Conservation (phyloP, 2,797 vertebrate genomes). For the Anguilla anguilla region DNA sequence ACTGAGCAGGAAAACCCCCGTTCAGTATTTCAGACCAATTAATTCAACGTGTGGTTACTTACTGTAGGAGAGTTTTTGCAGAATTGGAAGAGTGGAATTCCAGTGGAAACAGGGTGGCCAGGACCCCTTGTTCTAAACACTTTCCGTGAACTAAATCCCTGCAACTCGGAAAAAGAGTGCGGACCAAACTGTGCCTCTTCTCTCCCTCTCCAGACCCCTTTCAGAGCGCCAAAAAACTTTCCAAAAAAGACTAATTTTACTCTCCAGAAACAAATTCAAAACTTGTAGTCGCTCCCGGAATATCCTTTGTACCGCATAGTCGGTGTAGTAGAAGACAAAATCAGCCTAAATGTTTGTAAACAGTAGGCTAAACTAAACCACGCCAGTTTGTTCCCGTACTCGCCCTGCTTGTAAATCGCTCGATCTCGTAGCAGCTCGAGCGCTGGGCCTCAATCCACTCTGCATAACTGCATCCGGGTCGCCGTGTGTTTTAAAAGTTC, state of each 20-base stretch:
- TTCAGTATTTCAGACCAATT: neutral
- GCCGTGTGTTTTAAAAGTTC: neutral
- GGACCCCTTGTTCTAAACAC: constrained; percentile 11
- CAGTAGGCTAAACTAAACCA: constrained; percentile 16
- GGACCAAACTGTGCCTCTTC: constrained; percentile 22
- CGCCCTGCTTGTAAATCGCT: constrained; percentile 33
- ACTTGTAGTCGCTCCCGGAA: neutral
- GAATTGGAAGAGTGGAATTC: neutral
- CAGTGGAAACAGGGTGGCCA: neutral
- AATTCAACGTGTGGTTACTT: neutral
- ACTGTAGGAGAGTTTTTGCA: neutral
- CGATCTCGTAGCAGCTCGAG: constrained; percentile 27
- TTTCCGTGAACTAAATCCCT: constrained; percentile 20
- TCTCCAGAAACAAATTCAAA: neutral
- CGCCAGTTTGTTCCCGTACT: neutral
- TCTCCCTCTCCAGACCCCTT: constrained; percentile 7
- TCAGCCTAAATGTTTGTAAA: constrained; percentile 27
- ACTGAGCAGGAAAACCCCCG: neutral
- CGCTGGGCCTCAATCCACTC: constrained; percentile 30
- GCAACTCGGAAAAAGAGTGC: constrained; percentile 12
- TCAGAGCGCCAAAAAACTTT: constrained; percentile 41
- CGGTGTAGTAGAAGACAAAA: neutral
- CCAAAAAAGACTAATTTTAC: constrained; percentile 11
- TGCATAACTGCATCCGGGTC: constrained; percentile 40
- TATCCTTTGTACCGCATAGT: neutral